phyloP scores from a whole-genome alignment of 2,113 vertebrate genomes.

The Chlorodrepanis virens region DNA sequence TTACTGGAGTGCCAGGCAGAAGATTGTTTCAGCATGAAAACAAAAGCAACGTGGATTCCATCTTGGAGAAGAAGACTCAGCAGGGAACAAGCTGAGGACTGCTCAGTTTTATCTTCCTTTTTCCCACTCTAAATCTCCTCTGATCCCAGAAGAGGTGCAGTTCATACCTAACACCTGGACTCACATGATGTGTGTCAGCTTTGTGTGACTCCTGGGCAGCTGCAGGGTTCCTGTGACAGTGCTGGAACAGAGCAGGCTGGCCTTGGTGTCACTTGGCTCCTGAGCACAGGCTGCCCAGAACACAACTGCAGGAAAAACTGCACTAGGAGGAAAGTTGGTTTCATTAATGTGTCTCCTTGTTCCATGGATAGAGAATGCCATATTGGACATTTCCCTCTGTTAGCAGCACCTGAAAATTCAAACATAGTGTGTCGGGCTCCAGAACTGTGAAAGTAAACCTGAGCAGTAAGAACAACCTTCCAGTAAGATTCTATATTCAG shows the following conservation, averaged over 20 bases:
- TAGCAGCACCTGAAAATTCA: background rate
- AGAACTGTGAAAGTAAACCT: background rate
- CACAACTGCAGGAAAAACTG: background rate
- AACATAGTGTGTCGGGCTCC: fast-evolving
- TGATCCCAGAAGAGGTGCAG: background rate
- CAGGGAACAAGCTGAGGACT: background rate
- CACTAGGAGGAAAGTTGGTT: background rate
- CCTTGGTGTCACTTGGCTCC: background rate
- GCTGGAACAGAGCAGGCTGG: background rate
- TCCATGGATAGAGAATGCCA: background rate
- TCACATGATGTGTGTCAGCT: fast-evolving
- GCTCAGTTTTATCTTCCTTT: background rate
- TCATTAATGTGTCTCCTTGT: background rate
- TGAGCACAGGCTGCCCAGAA: background rate
- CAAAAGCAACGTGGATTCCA: background rate
- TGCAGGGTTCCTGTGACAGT: background rate
- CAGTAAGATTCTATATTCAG: background rate
- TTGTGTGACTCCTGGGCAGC: background rate
- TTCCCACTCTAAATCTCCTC: background rate
- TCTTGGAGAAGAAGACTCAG: background rate
- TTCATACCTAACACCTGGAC: background rate
- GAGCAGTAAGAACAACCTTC: background rate
- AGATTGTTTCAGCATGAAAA: background rate
- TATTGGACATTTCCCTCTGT: background rate
- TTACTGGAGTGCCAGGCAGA: background rate